Evolutionary conservation across 1,140 invertebrate genomes (phyloP).

Genomic region (Hypothenemus hampei): DNA sequence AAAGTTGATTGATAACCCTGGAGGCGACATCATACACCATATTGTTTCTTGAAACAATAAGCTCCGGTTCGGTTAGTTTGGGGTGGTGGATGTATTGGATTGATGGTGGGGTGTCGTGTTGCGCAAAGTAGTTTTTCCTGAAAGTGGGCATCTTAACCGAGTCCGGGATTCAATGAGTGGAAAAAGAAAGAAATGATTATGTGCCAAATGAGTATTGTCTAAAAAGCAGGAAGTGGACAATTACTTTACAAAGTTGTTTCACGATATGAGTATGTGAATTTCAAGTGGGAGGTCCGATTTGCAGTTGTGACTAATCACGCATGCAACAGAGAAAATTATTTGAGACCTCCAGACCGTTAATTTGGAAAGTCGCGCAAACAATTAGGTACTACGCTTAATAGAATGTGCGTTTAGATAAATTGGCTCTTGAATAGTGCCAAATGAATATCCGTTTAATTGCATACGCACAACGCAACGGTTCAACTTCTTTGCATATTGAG

Average conservation of each 20-base stretch:
- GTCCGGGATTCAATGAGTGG: too few species aligned
- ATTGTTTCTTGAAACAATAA: slow-evolving; percentile 9
- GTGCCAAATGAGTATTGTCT: too few species aligned
- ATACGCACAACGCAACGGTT: too few species aligned
- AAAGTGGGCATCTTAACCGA: too few species aligned
- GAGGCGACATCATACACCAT: neutral
- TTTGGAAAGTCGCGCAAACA: slow-evolving; percentile 12
- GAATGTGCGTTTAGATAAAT: neutral
- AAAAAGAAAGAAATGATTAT: too few species aligned
- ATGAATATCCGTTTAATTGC: slow-evolving; percentile 14
- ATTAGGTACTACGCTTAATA: slow-evolving; percentile 6
- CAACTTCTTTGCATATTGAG: too few species aligned
- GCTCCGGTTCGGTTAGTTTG: too few species aligned
- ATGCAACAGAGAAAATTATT: slow-evolving; percentile 6
- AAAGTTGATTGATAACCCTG: slow-evolving; percentile 3
- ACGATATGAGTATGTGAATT: too few species aligned
- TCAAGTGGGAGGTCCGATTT: neutral
- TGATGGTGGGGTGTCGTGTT: too few species aligned
- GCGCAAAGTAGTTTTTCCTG: neutral
- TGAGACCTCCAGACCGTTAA: slow-evolving; percentile 5
- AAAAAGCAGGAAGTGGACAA: neutral
- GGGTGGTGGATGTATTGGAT: too few species aligned
- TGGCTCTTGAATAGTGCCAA: slow-evolving; percentile 2
- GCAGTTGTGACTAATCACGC: slow-evolving; percentile 7
- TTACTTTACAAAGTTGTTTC: neutral